Evolutionary conservation across 1,140 invertebrate species (phyloP), one percentile per base, ranked within the genome.

Genomic region (Drosophila rhopaloa): DNA sequence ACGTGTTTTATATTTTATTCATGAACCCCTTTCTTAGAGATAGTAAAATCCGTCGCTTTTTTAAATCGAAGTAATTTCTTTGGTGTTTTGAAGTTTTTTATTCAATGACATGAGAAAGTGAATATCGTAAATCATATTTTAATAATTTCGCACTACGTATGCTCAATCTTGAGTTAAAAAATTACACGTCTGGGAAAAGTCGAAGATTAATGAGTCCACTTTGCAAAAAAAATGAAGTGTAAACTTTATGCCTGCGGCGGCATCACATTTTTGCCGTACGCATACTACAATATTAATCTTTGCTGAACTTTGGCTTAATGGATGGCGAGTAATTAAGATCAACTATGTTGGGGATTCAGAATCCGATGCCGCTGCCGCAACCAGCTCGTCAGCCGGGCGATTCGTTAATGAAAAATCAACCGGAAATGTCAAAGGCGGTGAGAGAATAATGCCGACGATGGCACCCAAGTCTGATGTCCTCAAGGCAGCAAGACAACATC

Each of bases 401-500:
- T 65, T 44, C 63, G 72, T 77, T 88, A 89, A 89, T 88, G 84
- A 88, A 82, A 89, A 76, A 70, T 70, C 83, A 79, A 61, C 56
- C 62, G 66, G 71, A 76, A 51, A 59, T 53, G 46, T 55, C 62
- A 61, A 59, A 55, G 37, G 55, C 47, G 51, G 55, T 61, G 57
- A 19, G n/a, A 54, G 50, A 62, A 50, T 47, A 61, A 37, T 56
- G 61, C 60, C 44, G 44, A 32, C 48, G 54, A 38, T 29, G 47
- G 35, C 35, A 29, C 24, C 50, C 35, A 19, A 29, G 14, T 41
- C 27, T n/a, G 38, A 53, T 41, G 61, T 47, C 44, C 47, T 14
- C 79, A 70, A 81, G 79, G 65, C 82, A 37, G 13, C 58, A 50
- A 60, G 66, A 56, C 79, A 41, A 66, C 55, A 60, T 77, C 85